A percentile compares a stretch with the other conserved stretches of the same genome.
Conservation (phyloP, 2,888 invertebrate genomes). For the Liopterus haemorrhoidalis region DNA sequence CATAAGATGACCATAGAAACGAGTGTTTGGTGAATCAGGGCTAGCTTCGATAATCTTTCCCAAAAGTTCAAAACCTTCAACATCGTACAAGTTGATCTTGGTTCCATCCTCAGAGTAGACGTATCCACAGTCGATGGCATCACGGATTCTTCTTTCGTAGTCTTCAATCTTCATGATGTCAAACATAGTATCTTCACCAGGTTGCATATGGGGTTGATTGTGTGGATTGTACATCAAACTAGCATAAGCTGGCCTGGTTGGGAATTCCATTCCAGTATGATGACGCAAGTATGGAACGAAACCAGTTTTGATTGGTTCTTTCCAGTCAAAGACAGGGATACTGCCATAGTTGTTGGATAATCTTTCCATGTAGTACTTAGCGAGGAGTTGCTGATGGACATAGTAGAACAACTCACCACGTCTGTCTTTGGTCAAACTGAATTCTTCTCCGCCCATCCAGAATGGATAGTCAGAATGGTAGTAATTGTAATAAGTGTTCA, state of each 20-base stretch:
- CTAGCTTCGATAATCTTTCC: slow-evolving; percentile 62
- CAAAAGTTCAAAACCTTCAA: slow-evolving; percentile 58
- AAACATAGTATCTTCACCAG: slow-evolving; percentile 49
- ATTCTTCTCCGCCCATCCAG: slow-evolving; percentile 56
- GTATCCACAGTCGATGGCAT: slow-evolving; percentile 54
- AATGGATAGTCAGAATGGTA: slow-evolving; percentile 56
- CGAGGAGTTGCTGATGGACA: slow-evolving; percentile 60
- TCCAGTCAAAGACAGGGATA: slow-evolving; percentile 54
- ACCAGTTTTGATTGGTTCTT: slow-evolving; percentile 51
- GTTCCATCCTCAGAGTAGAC: slow-evolving; percentile 47
- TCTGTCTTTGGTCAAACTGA: slow-evolving; percentile 50
- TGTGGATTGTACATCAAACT: slow-evolving; percentile 43
- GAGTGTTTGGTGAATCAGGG: slow-evolving; percentile 54
- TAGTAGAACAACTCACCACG: slow-evolving; percentile 62
- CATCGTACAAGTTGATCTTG: slow-evolving; percentile 53
- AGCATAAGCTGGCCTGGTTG: slow-evolving; percentile 55
- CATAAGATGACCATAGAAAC: slow-evolving; percentile 55
- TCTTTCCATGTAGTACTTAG: slow-evolving; percentile 71
- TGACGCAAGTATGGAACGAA: slow-evolving; percentile 59
- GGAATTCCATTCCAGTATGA: slow-evolving; percentile 61
- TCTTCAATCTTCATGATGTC: slow-evolving; percentile 44
- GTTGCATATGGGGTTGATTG: slow-evolving; percentile 33
- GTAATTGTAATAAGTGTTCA: slow-evolving; percentile 62
- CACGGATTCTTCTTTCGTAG: slow-evolving; percentile 52
- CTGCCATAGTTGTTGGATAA: slow-evolving; percentile 64